Evolutionary conservation across 2,797 vertebrate genomes (phyloP).

Genomic region (Todus mexicanus): DNA sequence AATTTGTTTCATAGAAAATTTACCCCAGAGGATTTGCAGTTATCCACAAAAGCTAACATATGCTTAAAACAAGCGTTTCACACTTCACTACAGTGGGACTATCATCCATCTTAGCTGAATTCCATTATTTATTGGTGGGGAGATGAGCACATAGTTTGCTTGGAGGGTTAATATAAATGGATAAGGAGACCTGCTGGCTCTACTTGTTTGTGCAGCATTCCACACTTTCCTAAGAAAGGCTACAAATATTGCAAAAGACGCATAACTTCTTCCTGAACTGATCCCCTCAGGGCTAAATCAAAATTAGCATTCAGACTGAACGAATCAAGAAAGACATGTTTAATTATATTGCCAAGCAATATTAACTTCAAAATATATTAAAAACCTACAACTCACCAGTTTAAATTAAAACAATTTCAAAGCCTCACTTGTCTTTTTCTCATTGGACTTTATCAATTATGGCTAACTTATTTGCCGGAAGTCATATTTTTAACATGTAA

Average conservation of each 20-base stretch:
- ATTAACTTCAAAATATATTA: slow-evolving; percentile 53
- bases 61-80: background rate
- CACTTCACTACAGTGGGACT: background rate
- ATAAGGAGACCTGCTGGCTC: slow-evolving; percentile 34
- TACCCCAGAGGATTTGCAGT: background rate
- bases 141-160: background rate
- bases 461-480: background rate
- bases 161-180: slow-evolving; percentile 14
- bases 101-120: slow-evolving; percentile 16
- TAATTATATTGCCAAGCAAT: slow-evolving; percentile 51
- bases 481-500: background rate
- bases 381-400: background rate
- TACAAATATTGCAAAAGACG: background rate
- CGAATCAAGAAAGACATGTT: slow-evolving; percentile 49
- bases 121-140: background rate
- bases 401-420: slow-evolving; percentile 11
- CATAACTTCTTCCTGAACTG: slow-evolving; percentile 34
- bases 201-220: slow-evolving; percentile 55
- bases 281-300: slow-evolving; percentile 36
- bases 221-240: slow-evolving; percentile 16
- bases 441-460: background rate
- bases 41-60: slow-evolving; percentile 5
- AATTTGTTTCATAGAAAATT: background rate
- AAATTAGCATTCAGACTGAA: slow-evolving; percentile 41
- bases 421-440: background rate